Base-by-base conservation (phyloP, 2,888 invertebrate genomes). In the Incurvaria masculella region DNA sequence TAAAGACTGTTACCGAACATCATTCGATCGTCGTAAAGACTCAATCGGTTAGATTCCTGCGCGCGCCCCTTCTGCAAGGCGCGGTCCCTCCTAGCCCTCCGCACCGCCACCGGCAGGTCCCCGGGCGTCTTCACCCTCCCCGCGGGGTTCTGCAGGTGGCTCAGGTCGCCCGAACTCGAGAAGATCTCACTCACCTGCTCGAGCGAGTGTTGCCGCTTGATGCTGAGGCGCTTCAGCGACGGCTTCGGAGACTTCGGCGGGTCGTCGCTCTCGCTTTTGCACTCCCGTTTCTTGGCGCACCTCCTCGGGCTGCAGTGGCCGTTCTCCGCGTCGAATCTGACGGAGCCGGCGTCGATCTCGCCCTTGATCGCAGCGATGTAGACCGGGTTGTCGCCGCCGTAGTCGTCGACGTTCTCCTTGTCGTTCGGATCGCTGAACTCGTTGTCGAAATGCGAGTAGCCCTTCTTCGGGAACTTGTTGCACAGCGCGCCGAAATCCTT, bases 11-110 rank as follows among this genome's bases (percentile, higher is more conserved):
- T 81, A 0, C 79, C 79, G 55, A 83, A 83, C 93, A 94, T 94
- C 83, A 94, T 91, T 41, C 94, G 81, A 63, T 94, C 94, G 59
- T 94, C 93, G 60, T 93, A 94, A 18, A 94, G 72, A 42, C 94
- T 94, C 58, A 94, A 83, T 53, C 94, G 82, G 54, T 87, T 86
- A 41, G 85, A 83, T 19, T 76, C 75, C 14, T 60, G 70, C 0
- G 71, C 69, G 18, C 76, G 61, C 0, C 73, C 73, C 45, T 71
- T 72, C 52, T 74, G 74, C n/a, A 75, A 43, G 1, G 86, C 87
- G 52, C 85, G 78, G 39, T 80, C 80, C 2, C 86, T 79, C 27
- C 87, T 69, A 1, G 88, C 85, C 56, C 86, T 82, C 14, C 91
- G 66, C 1, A 91, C 87, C 0, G 90, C 89, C 0, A 89, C 87